Conservation (phyloP, 2,113 vertebrate genomes). For the Lynx canadensis region DNA sequence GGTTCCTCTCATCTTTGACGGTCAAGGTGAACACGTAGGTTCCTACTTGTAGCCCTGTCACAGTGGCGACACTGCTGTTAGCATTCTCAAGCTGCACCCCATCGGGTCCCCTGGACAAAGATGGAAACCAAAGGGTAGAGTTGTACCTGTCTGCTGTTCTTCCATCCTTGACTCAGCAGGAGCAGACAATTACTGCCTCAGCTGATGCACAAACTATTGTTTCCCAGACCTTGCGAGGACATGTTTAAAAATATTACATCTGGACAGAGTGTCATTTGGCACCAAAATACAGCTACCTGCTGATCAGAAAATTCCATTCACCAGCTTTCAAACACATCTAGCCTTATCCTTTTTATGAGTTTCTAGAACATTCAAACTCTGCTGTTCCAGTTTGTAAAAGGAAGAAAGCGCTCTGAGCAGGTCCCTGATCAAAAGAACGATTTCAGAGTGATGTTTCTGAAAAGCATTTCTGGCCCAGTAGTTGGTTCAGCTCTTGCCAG, state of each 20-base stretch:
- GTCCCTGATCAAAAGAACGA: slow-evolving; percentile 57
- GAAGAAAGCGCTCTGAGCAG: slow-evolving; percentile 56
- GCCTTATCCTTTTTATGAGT: slow-evolving; percentile 54
- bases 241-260: slow-evolving; percentile 72
- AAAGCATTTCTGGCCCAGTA: slow-evolving; percentile 71
- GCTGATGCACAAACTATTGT: slow-evolving; percentile 12
- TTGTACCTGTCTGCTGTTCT: background rate
- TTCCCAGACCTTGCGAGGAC: slow-evolving; percentile 54
- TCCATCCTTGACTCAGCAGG: slow-evolving; percentile 8
- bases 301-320: slow-evolving; percentile 70
- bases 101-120: slow-evolving; percentile 90
- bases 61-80: slow-evolving; percentile 92
- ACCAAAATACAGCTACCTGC: slow-evolving; percentile 67
- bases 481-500: slow-evolving; percentile 56
- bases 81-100: slow-evolving; percentile 95
- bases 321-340: slow-evolving; percentile 49
- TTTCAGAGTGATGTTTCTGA: slow-evolving; percentile 61
- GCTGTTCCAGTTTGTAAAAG: slow-evolving; percentile 51
- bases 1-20: slow-evolving; percentile 93
- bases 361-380: slow-evolving; percentile 53
- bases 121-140: slow-evolving; percentile 49
- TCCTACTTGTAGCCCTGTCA: slow-evolving; percentile 95
- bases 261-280: slow-evolving; percentile 59
- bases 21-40: slow-evolving; percentile 94
- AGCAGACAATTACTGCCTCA: slow-evolving; percentile 5